Evolutionary conservation across 2,888 invertebrate species (phyloP), one percentile per base, ranked within the genome.

Genomic region (Acronicta leporina): DNA sequence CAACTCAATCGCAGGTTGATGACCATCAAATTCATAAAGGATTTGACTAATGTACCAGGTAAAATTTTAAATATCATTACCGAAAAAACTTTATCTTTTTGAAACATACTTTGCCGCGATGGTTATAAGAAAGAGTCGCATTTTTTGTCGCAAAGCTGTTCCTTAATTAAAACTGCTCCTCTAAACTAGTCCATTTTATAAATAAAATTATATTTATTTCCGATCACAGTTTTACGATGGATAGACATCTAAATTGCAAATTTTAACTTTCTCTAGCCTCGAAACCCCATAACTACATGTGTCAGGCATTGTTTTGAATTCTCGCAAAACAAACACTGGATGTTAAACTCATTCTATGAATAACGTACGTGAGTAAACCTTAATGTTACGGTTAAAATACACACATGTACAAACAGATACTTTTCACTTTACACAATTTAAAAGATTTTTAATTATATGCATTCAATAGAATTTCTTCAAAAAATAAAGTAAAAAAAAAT

Each of bases 261-360:
- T 89, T 88, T 90, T 88, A 86, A 92, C 94, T 94, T 94, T 94
- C 93, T 94, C 92, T 93, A 93, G 91, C 93, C 94, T 91, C 92
- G 85, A 88, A 92, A 94, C 94, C 93, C 89, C 92, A 87, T 89
- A 95, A 84, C 73, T 74, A 80, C 80, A 80, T 82, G 84, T 84
- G 88, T 77, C 82, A 79, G 74, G 85, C 90, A 91, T 92, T 93
- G 92, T 92, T 90, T 90, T 85, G 80, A 85, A 81, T 81, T 81
- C 82, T 81, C 82, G 74, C 83, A 79, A 82, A 80, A 80, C 78
- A 82, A 84, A 86, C 65, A 80, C 70, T 75, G 75, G 75, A 66
- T 75, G 72, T 68, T 75, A 81, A 73, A 82, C 75, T 80, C 73
- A 72, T 74, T 71, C 63, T 72, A 64, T 73, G 75, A 73, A 77